These are phyloP conservation scores for Aldrovandia affinis DNA, from an alignment of 2,797 vertebrate species.

Conservation along the genomic window DNA sequence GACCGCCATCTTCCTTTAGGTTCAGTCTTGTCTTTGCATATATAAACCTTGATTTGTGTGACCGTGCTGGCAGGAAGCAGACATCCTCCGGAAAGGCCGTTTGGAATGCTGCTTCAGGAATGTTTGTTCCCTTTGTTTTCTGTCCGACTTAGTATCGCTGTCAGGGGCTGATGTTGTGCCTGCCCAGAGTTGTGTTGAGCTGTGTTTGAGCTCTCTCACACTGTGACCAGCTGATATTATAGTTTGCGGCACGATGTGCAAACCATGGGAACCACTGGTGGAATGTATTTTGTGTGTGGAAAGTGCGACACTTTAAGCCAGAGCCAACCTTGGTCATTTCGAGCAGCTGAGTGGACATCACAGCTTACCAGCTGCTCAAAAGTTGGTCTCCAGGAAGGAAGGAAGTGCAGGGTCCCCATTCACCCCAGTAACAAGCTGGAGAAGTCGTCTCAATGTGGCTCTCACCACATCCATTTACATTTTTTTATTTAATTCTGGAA, in stretches of 20 bases:
- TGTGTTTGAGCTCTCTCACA: background rate
- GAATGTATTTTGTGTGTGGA: background rate
- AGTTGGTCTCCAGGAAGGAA: background rate
- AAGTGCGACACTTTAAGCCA: background rate
- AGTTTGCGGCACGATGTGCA: no score
- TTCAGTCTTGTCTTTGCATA: background rate
- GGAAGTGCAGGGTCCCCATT: background rate
- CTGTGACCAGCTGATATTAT: background rate
- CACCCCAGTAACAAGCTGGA: background rate
- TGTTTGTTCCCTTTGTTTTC: background rate
- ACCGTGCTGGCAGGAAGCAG: background rate
- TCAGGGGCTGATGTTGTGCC: background rate
- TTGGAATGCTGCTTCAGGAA: background rate
- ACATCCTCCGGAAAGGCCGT: background rate
- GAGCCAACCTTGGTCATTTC: background rate
- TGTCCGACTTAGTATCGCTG: background rate
- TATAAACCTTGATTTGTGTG: background rate
- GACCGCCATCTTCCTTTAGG: background rate
- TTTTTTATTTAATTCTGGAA: background rate
- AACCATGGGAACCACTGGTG: background rate
- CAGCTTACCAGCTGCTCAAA: no score
- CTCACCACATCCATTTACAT: background rate
- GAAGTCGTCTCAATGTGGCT: background rate
- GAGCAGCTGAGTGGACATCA: background rate
- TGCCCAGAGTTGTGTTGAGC: background rate